Evolutionary conservation across 1,140 invertebrate species (phyloP), one percentile per base, ranked within the genome.

Genomic region (Zaprionus taronus): DNA sequence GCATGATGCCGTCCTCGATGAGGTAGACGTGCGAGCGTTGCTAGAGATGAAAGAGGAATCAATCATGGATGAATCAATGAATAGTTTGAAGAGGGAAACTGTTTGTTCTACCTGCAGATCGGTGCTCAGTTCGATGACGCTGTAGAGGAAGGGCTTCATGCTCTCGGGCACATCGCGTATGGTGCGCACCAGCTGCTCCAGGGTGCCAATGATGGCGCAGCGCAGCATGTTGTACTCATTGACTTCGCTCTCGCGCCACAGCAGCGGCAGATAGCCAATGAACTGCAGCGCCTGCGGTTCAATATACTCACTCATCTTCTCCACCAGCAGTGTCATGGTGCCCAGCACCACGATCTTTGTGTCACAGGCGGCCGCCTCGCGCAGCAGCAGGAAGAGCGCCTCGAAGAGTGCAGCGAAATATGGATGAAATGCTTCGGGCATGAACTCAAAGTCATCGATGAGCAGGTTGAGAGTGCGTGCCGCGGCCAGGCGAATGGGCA

Each of bases 381-480:
- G 97, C 55, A 99, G 93, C 55, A 99, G 94, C 67, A 95, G 93
- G 93, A 98, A 98, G 4, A 99, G 93, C 49, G 96, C 94, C 58
- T 95, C 94, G 91, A 98, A 98, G 3, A 95, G 94, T 17, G 95
- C 94, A 34, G 97, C 95, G 44, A 98, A 94, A 93, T 96, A 99
- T 12, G 97, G 95, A 63, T 95, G 94, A 91, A 99, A 98, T 84
- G 97, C 95, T 62, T 98, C 96, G 1, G 95, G 94, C 83, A 96
- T 95, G 93, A 99, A 99, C 92, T 98, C 97, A 94, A 99, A 99
- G 93, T 98, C 97, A 92, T 98, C 97, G 15, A 99, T 95, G 2
- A 96, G 96, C 77, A 95, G 95, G 91, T 97, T 96, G 4, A 99
- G 93, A 91, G 94, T 96, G 93, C 71, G 94, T 0, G 95, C 94